Conservation (phyloP, 2,888 invertebrate species). For the Dastarcus helophoroides region DNA sequence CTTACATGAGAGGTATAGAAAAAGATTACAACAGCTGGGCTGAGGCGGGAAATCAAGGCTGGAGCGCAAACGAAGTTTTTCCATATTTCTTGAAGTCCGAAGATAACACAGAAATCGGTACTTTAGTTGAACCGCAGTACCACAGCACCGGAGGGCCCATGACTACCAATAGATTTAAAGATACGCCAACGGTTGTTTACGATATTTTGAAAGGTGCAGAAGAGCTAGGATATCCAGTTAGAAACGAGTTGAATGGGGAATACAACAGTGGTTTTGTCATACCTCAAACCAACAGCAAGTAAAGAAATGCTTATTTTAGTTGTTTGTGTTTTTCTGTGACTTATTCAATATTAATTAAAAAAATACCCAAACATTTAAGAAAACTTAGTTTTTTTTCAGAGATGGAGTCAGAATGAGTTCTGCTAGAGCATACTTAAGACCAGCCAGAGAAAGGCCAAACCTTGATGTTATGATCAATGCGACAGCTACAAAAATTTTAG, state of each 20-base stretch:
- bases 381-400: conserved; percentile 32
- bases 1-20: conserved; percentile 67
- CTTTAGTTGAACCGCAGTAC: conserved; percentile 45
- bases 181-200: conserved; percentile 49
- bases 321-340: background rate
- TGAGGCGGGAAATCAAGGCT: conserved; percentile 58
- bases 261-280: conserved; percentile 51
- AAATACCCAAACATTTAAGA: no score
- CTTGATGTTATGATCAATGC: conserved; percentile 52
- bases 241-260: conserved; percentile 53
- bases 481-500: conserved; percentile 45
- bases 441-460: conserved; percentile 45
- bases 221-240: conserved; percentile 50
- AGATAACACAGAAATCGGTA: conserved; percentile 51
- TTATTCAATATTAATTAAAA: no score
- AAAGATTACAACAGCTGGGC: conserved; percentile 70
- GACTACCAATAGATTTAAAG: conserved; percentile 51
- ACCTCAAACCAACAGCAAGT: conserved; percentile 52
- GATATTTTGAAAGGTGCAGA: conserved; percentile 50
- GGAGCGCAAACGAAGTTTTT: conserved; percentile 66
- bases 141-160: conserved; percentile 52
- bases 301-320: no score
- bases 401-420: conserved; percentile 50
- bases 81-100: conserved; percentile 61
- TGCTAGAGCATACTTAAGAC: conserved; percentile 50